These are phyloP conservation scores for Cotesia chilonis DNA, from an alignment of 1,140 invertebrate genomes.

Conservation along the genomic window DNA sequence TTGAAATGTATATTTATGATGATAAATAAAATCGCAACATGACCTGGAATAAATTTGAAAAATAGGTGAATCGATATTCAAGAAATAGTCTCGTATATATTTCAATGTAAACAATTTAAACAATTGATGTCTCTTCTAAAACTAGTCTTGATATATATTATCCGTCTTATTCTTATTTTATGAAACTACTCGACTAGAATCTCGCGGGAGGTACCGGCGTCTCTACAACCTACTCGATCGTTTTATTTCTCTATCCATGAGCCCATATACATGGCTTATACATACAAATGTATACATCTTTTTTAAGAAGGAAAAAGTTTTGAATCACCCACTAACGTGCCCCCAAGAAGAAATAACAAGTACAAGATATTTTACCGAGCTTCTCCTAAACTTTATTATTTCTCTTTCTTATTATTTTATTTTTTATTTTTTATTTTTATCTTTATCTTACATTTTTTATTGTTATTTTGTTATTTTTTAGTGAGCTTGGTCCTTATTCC, in stretches of 20 bases:
- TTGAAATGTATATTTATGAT: slow-evolving; percentile 9
- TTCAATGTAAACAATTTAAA: slow-evolving; percentile 29
- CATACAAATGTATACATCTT: background rate
- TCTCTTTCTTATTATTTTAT: slow-evolving; percentile 26
- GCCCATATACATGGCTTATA: background rate
- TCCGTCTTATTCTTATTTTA: too few relatives aligned
- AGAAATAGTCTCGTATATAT: slow-evolving; percentile 19
- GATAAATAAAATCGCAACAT: background rate
- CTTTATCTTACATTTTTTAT: background rate
- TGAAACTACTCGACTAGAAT: slow-evolving; percentile 23
- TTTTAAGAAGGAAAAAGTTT: slow-evolving; percentile 17
- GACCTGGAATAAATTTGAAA: slow-evolving; percentile 18
- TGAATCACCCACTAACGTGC: background rate
- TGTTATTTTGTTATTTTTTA: too few relatives aligned
- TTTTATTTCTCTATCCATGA: slow-evolving; percentile 25
- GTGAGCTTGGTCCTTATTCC: background rate
- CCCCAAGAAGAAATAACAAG: background rate
- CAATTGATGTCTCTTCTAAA: slow-evolving; percentile 28
- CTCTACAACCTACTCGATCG: slow-evolving; percentile 36
- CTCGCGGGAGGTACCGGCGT: slow-evolving; percentile 35
- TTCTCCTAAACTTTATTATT: slow-evolving; percentile 21
- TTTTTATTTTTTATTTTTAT: slow-evolving; percentile 2
- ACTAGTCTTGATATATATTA: slow-evolving; percentile 18
- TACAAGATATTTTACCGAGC: slow-evolving; percentile 23
- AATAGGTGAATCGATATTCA: slow-evolving; percentile 28